Evolutionary conservation across 2,113 vertebrate genomes (phyloP).

Genomic region (Vulpes ferrilata): DNA sequence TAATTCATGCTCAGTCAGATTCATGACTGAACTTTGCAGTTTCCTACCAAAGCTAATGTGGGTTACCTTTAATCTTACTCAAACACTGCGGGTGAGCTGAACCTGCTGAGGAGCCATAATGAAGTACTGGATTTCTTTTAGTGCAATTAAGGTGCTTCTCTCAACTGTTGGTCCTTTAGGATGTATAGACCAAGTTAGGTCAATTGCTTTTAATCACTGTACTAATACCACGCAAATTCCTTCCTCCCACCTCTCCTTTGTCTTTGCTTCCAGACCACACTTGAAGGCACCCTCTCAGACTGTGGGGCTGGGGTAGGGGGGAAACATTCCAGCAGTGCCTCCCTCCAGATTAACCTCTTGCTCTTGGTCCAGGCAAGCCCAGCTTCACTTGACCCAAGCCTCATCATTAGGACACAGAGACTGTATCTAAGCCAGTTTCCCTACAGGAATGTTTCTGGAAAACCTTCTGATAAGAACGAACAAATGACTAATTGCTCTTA

Average conservation of each 20-base stretch:
- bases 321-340: background rate
- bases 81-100: background rate
- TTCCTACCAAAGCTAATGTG: conserved; percentile 17
- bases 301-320: accelerated
- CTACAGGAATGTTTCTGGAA: background rate
- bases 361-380: background rate
- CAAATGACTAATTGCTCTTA: background rate
- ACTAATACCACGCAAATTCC: background rate
- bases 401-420: background rate
- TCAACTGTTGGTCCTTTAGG: background rate
- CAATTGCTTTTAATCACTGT: background rate
- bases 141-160: background rate
- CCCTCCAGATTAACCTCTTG: background rate
- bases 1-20: conserved; percentile 15
- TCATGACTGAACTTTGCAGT: conserved; percentile 27
- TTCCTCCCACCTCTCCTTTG: background rate
- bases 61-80: background rate
- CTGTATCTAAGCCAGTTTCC: background rate
- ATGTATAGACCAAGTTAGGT: background rate
- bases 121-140: background rate
- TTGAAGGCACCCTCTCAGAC: background rate
- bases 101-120: background rate
- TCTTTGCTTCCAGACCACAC: background rate
- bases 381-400: background rate
- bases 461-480: background rate